These are phyloP conservation scores for Mercenaria mercenaria DNA, from an alignment of 1,140 invertebrate species.

Conservation along the genomic window DNA sequence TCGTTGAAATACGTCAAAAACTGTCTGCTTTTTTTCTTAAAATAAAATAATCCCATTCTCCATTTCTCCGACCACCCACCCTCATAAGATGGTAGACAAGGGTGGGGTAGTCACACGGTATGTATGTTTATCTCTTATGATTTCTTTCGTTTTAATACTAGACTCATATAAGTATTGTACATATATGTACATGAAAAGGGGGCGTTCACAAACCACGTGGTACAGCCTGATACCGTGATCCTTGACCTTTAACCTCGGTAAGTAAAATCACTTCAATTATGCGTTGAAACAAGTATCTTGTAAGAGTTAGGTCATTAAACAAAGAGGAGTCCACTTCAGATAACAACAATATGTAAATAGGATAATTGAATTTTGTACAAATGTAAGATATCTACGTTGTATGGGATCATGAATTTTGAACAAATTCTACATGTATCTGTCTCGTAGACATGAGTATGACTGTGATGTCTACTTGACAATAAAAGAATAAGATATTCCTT, in stretches of 20 bases:
- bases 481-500: too few relatives aligned
- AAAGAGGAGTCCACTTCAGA: neutral
- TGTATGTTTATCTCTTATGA: neutral
- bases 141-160: neutral
- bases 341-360: neutral
- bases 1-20: too few relatives aligned
- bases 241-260: neutral
- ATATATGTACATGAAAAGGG: neutral
- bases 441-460: too few relatives aligned
- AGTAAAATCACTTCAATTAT: conserved; percentile 26
- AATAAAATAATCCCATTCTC: too few relatives aligned
- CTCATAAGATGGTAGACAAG: neutral
- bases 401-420: neutral
- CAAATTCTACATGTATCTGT: too few relatives aligned
- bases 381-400: neutral
- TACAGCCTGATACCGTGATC: conserved; percentile 3
- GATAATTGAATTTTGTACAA: conserved; percentile 21
- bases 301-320: neutral
- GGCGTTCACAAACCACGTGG: neutral
- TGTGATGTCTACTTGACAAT: too few relatives aligned
- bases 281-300: conserved; percentile 12
- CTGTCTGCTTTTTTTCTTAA: too few relatives aligned
- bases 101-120: neutral
- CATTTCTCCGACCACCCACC: neutral
- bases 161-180: neutral